Evolutionary conservation across 2,113 vertebrate genomes (phyloP).

Genomic region (Glareola pratincola): DNA sequence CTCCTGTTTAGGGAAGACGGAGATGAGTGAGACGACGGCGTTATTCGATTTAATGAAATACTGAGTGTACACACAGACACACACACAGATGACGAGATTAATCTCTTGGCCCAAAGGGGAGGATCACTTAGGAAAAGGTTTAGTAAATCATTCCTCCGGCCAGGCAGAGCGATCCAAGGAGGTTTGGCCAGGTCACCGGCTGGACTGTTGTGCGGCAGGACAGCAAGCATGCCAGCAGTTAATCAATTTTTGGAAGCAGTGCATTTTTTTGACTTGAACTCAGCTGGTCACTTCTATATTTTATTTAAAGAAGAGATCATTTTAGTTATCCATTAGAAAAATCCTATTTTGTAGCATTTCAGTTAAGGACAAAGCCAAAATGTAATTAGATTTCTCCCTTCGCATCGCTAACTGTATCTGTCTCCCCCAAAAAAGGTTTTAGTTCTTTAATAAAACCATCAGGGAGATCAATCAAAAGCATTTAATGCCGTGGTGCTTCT

Average conservation of each 20-base stretch:
- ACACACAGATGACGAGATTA: neutral
- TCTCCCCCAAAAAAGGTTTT: slow-evolving; percentile 46
- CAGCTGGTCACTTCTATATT: slow-evolving; percentile 34
- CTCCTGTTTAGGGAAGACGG: neutral
- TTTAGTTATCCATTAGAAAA: slow-evolving; percentile 64
- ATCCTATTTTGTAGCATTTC: slow-evolving; percentile 46
- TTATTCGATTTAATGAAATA: neutral
- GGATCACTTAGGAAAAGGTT: slow-evolving; percentile 27
- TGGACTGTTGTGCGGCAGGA: neutral
- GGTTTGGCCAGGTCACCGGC: neutral
- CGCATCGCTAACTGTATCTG: slow-evolving; percentile 35
- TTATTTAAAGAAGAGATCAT: slow-evolving; percentile 62
- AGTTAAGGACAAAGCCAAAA: slow-evolving; percentile 60
- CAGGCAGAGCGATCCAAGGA: slow-evolving; percentile 27
- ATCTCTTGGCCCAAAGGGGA: slow-evolving; percentile 10
- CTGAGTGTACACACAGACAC: neutral
- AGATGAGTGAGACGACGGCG: neutral
- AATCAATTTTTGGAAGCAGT: slow-evolving; percentile 57
- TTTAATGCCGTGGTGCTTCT: slow-evolving; percentile 53
- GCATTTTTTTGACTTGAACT: slow-evolving; percentile 38
- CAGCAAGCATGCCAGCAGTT: neutral
- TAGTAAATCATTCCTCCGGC: slow-evolving; percentile 47
- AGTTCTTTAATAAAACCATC: slow-evolving; percentile 69
- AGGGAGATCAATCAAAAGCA: slow-evolving; percentile 67
- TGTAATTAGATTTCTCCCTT: slow-evolving; percentile 58